Conservation (phyloP, 2,113 vertebrate genomes). For the Phycodurus eques region DNA sequence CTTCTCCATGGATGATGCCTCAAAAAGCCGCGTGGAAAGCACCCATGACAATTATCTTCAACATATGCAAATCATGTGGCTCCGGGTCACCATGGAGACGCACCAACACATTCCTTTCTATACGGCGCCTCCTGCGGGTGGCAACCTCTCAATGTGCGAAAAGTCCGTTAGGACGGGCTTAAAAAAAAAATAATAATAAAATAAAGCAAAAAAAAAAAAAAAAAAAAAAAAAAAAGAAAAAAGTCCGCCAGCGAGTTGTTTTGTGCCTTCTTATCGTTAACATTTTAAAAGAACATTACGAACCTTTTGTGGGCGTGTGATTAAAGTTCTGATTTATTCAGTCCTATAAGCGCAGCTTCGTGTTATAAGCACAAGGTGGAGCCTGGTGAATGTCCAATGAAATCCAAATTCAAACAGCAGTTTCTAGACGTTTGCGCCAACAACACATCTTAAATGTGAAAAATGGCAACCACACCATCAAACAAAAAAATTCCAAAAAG, state of each 20-base stretch:
- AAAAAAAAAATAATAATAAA: too few species aligned
- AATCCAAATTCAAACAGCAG: neutral
- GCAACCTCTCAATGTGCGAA: neutral
- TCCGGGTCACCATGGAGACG: neutral
- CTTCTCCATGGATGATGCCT: constrained; percentile 15
- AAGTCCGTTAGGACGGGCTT: neutral
- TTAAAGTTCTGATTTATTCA: neutral
- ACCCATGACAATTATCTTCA: neutral
- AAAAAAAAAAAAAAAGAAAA: too few species aligned
- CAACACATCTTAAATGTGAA: neutral
- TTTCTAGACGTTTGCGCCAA: neutral
- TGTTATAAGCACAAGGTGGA: neutral
- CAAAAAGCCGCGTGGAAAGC: neutral
- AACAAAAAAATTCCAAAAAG: neutral
- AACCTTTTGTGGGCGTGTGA: neutral
- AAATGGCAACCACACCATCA: neutral
- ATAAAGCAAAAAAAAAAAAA: too few species aligned
- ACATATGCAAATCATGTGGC: constrained; percentile 1
- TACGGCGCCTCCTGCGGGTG: neutral
- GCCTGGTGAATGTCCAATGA: neutral
- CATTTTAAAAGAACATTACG: neutral
- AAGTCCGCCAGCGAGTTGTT: neutral
- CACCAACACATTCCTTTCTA: neutral
- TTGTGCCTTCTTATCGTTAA: neutral
- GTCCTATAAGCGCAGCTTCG: neutral